Conservation (phyloP, 2,797 vertebrate species). For the Mormyrops boulengeri region DNA sequence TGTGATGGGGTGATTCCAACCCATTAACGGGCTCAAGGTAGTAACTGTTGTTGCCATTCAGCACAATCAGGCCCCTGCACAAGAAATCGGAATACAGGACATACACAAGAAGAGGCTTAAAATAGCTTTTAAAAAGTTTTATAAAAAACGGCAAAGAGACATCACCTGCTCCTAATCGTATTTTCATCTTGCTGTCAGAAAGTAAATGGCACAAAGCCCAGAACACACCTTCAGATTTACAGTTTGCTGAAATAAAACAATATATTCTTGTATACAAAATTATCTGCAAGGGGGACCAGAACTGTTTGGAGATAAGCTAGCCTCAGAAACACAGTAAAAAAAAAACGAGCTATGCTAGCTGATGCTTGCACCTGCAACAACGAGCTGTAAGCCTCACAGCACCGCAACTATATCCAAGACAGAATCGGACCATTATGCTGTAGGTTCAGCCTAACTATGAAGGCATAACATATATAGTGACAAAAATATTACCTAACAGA, state of each 20-base stretch:
- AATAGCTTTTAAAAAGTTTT: not conserved
- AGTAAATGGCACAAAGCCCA: not conserved
- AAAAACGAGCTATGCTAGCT: not conserved
- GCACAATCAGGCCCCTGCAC: constrained; percentile 71
- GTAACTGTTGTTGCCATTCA: constrained; percentile 69
- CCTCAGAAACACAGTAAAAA: not conserved
- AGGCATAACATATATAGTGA: not conserved
- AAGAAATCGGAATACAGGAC: not conserved
- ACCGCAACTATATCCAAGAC: not conserved
- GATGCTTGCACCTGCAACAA: not conserved
- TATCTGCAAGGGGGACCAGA: not conserved
- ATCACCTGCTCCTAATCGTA: not conserved
- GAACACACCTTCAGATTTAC: not conserved
- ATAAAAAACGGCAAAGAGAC: not conserved
- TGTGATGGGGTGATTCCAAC: constrained; percentile 47
- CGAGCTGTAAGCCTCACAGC: not conserved
- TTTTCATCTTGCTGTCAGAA: not conserved
- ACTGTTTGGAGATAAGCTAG: not conserved
- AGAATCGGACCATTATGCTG: not conserved
- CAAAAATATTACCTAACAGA: not conserved
- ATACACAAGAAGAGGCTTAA: not conserved
- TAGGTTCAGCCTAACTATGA: not conserved
- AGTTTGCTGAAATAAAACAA: not conserved
- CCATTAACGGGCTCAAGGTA: constrained; percentile 70
- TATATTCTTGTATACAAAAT: not conserved